Conservation (phyloP, 2,113 vertebrate species). For the Mystacornis crossleyi region DNA sequence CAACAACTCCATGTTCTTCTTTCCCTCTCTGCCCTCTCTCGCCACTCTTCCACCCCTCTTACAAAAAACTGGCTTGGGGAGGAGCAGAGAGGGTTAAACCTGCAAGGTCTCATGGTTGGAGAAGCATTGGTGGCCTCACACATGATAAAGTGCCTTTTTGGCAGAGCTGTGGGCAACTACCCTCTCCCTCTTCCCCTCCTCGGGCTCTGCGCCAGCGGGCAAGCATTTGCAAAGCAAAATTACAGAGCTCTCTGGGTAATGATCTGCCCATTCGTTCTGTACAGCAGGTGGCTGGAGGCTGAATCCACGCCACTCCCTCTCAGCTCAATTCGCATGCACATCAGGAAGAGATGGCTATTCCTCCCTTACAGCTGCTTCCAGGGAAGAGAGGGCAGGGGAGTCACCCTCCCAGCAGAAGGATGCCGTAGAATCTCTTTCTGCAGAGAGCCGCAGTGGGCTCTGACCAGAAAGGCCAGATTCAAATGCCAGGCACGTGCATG, state of each 20-base stretch:
- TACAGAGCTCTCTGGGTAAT: constrained; percentile 54
- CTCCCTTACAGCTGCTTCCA: constrained; percentile 10
- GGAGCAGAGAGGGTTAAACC: neutral
- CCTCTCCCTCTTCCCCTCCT: constrained; percentile 18
- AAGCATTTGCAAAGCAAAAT: constrained; percentile 56
- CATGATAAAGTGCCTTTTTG: constrained; percentile 41
- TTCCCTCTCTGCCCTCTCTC: neutral
- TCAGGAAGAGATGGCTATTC: neutral
- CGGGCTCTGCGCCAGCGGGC: constrained; percentile 21
- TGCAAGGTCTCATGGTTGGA: neutral
- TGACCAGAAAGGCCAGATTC: neutral
- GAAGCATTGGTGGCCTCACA: neutral
- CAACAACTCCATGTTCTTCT: neutral
- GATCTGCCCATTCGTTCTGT: constrained; percentile 28
- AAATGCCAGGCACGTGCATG: neutral
- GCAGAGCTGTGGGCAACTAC: constrained; percentile 3
- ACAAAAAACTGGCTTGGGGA: neutral
- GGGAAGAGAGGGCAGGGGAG: neutral
- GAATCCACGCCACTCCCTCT: constrained; percentile 26
- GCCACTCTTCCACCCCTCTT: neutral
- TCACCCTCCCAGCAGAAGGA: neutral
- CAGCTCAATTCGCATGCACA: neutral
- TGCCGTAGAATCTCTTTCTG: neutral
- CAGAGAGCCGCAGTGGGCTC: neutral
- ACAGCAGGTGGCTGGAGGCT: constrained; percentile 55